phyloP scores from a whole-genome alignment of 1,140 invertebrate species.

The Orius laevigatus region DNA sequence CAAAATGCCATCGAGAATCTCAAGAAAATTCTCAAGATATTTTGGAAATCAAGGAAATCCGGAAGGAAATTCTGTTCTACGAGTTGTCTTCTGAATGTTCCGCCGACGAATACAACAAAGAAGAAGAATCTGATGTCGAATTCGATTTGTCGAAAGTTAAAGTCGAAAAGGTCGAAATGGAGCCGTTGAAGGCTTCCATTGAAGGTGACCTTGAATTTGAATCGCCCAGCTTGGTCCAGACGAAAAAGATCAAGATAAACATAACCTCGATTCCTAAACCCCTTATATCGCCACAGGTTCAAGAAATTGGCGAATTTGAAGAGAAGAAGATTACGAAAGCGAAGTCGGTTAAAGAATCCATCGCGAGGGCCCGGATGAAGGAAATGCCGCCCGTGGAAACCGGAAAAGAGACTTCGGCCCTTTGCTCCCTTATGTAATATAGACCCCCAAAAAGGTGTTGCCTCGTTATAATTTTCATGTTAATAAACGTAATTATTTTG shows the following conservation, averaged over 20 bases:
- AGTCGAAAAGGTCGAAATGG: too few relatives aligned
- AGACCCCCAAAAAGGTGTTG: too few relatives aligned
- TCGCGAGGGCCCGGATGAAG: slow-evolving; percentile 47
- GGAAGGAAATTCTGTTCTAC: too few relatives aligned
- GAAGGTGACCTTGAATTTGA: slow-evolving; percentile 52
- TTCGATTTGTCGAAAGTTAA: slow-evolving; percentile 5
- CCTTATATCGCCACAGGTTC: slow-evolving; percentile 19
- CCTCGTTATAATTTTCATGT: too few relatives aligned
- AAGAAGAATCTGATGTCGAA: slow-evolving; percentile 2
- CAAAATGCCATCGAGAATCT: slow-evolving; percentile 68
- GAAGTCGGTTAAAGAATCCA: slow-evolving; percentile 42
- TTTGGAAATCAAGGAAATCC: too few relatives aligned
- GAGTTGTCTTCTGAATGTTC: too few relatives aligned
- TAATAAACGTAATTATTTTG: too few relatives aligned
- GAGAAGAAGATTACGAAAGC: slow-evolving; percentile 21
- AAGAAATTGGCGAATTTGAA: slow-evolving; percentile 18
- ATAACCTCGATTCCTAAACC: slow-evolving; percentile 44
- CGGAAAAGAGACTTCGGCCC: slow-evolving; percentile 59
- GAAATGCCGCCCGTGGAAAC: slow-evolving; percentile 51
- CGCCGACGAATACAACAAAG: background rate
- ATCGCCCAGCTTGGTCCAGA: slow-evolving; percentile 31
- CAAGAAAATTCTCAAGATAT: too few relatives aligned
- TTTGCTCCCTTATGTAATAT: slow-evolving; percentile 82
- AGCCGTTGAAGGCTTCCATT: slow-evolving; percentile 30
- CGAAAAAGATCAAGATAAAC: slow-evolving; percentile 62